Evolutionary conservation across 1,140 invertebrate species (phyloP), one percentile per base, ranked within the genome.

Genomic region (Zaprionus ghesquierei): DNA sequence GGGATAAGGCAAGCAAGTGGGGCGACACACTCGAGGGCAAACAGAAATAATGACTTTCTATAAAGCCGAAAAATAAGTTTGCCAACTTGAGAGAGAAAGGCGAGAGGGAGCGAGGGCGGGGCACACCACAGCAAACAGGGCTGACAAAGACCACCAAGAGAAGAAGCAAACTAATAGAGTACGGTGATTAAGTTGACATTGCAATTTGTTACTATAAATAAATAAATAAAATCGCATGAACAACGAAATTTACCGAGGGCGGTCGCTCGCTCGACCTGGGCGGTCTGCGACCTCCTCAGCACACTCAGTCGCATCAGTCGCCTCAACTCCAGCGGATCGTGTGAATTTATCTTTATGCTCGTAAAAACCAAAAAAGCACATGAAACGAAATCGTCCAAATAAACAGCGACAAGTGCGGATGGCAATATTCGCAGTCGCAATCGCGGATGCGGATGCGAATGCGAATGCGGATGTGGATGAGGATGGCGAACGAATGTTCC

Each of bases 161-260:
- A 69, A 58, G 31, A 49, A 60, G 61, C 25, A 74, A 87, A 89
- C 84, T 89, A 84, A 89, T 89, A 87, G 79, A 84, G 73, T 79
- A 77, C 66, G 79, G 79, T 89, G 84, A 79, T 87, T 87, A 89
- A 77, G 85, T 89, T 89, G 84, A 89, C 84, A 81, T 77, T 89
- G 84, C 84, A 89, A 89, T 89, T 89, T 89, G 84, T 89, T 89
- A 77, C 74, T 77, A 89, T 84, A 89, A 89, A 89, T 87, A 87
- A 87, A 87, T 86, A 86, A 86, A 86, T 89, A 89, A 76, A 72
- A 75, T 82, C 84, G 84, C 73, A 89, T 80, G 63, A 89, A 74
- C 73, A 50, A 77, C 76, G 53, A 79, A 81, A 79, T n/a, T n/a
- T 59, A 35, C 54, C 35, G 38, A 41, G 27, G 13, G 27, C 35